Evolutionary conservation across 1,140 invertebrate genomes (phyloP), one percentile per base, ranked within the genome.

Genomic region (Lasioglossum albipes): DNA sequence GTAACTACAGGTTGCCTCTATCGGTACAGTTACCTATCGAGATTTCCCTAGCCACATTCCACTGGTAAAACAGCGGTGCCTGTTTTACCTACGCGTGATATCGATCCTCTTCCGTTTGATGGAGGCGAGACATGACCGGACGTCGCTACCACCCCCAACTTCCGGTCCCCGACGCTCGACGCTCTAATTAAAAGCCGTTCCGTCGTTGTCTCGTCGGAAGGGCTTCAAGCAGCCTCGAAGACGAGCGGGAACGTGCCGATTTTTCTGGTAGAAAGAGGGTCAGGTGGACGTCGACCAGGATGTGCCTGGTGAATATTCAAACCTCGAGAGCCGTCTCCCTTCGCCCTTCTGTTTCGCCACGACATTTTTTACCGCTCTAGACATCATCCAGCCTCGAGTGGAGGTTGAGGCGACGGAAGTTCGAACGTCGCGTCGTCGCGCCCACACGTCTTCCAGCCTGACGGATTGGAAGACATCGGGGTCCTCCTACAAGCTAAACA

Each of bases 271-370:
- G 87, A 91, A 93, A 93, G 90, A 90, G 86, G 91, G 90, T 91
- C 90, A 91, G 85, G 83, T 87, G 73, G 69, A 85, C 82, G 74
- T 13, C 62, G 84, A 87, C 81, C 76, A 82, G 85, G 84, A 88
- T 76, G 85, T 79, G 87, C 85, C 90, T 90, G 80, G 89, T 93
- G 92, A 93, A 93, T 93, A 93, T 93, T 93, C 91, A 93, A 91
- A 89, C 80, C 79, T 90, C 81, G 79, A 90, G 89, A 79, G 75
- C 83, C 90, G 91, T 91, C 89, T 89, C 88, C 87, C 68, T 66
- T 45, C 75, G 71, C 67, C 66, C 65, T 61, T 77, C 71, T 79
- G 77, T 68, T 69, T 27, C 77, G 22, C 52, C 77, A 52, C 71
- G 68, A 20, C 62, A 67, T 77, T 82, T 84, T 77, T 82, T 74